Evolutionary conservation across 1,140 invertebrate genomes (phyloP).

Genomic region (Panulirus ornatus): DNA sequence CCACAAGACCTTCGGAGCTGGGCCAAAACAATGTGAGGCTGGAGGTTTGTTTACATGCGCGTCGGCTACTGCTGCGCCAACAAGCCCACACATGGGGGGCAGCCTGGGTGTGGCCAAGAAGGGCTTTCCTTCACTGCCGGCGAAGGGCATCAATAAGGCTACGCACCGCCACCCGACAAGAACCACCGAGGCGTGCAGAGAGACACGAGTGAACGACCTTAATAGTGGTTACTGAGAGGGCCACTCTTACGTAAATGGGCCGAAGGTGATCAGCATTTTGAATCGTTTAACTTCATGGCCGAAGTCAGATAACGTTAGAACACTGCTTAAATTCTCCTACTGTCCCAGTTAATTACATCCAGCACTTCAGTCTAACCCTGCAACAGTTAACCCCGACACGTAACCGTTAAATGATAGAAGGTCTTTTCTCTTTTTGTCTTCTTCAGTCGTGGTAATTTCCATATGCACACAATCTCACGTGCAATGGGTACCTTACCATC

Average conservation of each 20-base stretch:
- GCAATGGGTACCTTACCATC: no score
- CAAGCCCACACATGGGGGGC: neutral
- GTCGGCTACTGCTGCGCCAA: no score
- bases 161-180: neutral
- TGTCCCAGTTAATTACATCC: no score
- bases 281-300: neutral
- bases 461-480: no score
- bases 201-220: neutral
- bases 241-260: neutral
- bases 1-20: neutral
- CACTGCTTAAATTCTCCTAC: no score
- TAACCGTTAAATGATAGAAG: no score
- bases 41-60: neutral
- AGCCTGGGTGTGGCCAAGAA: neutral
- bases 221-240: neutral
- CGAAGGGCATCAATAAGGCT: neutral
- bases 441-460: no score
- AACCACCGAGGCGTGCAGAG: neutral
- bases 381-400: no score
- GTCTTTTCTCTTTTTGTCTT: no score
- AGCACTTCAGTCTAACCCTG: no score
- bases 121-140: no score
- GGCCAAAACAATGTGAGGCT: neutral
- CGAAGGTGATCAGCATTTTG: neutral
- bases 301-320: neutral